Evolutionary conservation across 1,140 invertebrate species (phyloP).

Genomic region (Arion vulgaris): DNA sequence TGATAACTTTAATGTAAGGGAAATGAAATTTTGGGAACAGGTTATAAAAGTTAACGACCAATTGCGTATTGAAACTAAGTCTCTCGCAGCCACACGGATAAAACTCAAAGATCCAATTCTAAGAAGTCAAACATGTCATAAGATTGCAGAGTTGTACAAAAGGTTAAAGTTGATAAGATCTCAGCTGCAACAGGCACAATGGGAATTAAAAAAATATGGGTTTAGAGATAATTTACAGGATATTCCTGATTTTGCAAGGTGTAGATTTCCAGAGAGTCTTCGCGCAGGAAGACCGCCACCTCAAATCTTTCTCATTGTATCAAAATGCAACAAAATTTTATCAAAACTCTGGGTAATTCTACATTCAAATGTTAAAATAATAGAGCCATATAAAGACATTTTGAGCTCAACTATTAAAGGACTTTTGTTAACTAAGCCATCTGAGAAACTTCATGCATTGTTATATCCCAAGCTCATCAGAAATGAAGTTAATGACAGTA

Average conservation of each 20-base stretch:
- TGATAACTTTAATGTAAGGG: too few species aligned
- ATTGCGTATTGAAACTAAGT: too few species aligned
- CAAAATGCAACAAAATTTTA: background rate
- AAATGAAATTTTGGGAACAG: too few species aligned
- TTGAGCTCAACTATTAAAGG: background rate
- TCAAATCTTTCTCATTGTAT: background rate
- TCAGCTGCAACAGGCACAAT: background rate
- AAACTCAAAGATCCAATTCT: too few species aligned
- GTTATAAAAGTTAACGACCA: too few species aligned
- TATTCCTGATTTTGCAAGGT: background rate
- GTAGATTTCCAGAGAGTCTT: background rate
- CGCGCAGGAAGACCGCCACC: background rate
- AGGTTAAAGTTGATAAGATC: background rate
- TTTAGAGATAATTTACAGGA: background rate
- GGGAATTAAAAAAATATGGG: background rate
- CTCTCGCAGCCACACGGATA: too few species aligned
- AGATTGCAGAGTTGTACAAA: too few species aligned
- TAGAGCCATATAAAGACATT: background rate
- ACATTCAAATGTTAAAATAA: background rate
- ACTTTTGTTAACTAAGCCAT: too few species aligned
- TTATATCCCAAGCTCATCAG: too few species aligned
- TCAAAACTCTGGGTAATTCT: background rate
- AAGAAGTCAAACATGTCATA: too few species aligned
- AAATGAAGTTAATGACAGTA: too few species aligned
- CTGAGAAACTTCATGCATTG: too few species aligned